phyloP scores from a whole-genome alignment of 2,888 invertebrate genomes.

The Phyllotreta striolata region DNA sequence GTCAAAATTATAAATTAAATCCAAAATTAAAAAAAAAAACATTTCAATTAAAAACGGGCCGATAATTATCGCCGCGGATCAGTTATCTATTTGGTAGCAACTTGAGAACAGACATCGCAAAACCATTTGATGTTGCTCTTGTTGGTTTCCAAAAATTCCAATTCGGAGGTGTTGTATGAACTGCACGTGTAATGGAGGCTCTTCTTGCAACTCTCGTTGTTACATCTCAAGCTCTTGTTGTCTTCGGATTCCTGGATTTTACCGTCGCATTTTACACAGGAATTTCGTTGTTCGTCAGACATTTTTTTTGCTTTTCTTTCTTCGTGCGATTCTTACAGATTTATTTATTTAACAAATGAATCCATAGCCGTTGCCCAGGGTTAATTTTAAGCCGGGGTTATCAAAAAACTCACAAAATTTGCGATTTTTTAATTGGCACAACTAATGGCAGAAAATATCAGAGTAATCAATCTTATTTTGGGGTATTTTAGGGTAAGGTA shows the following conservation, averaged over 20 bases:
- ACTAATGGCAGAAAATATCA: neutral
- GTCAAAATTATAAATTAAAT: conserved; percentile 4
- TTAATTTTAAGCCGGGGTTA: neutral
- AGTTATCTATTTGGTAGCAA: conserved; percentile 9
- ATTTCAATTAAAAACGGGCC: neutral
- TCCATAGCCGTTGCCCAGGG: neutral
- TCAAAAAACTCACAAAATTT: neutral
- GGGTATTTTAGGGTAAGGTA: too few relatives aligned
- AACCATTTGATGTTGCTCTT: conserved; percentile 49
- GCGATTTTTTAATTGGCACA: neutral
- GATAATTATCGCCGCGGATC: neutral
- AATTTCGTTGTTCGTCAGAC: conserved; percentile 48
- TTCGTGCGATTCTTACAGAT: neutral
- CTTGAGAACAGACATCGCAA: conserved; percentile 45
- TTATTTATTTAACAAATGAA: conserved; percentile 17
- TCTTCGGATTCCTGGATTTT: conserved; percentile 38
- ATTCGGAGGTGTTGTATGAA: conserved; percentile 45
- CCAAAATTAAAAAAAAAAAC: conserved; percentile 5
- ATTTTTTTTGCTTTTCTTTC: conserved; percentile 35
- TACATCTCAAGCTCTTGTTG: conserved; percentile 46
- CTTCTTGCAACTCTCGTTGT: conserved; percentile 46
- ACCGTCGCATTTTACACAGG: conserved; percentile 50
- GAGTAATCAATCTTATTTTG: neutral
- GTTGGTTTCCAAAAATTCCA: conserved; percentile 47
- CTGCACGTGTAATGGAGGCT: conserved; percentile 48